phyloP scores from a whole-genome alignment of 2,888 invertebrate species.

The Neoscelio sp. region DNA sequence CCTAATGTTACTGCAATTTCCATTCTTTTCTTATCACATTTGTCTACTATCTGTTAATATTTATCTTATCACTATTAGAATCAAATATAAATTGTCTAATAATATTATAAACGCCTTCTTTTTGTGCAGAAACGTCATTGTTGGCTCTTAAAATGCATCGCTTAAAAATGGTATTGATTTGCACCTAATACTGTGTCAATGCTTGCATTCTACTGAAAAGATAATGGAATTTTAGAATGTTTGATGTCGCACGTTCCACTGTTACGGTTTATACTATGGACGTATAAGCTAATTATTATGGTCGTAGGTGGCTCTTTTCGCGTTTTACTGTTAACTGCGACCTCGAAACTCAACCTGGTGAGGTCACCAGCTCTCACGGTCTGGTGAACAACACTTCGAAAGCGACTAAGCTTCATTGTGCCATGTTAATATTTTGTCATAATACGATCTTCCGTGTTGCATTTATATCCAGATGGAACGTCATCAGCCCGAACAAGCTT shows the following conservation, averaged over 20 bases:
- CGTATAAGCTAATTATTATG: constrained; percentile 65
- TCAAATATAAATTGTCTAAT: no score
- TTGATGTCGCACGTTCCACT: constrained; percentile 68
- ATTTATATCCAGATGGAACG: background rate
- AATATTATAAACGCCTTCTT: no score
- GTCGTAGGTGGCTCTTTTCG: constrained; percentile 70
- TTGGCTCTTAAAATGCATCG: no score
- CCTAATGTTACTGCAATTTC: no score
- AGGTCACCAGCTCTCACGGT: constrained; percentile 78
- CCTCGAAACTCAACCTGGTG: constrained; percentile 75
- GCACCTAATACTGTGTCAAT: constrained; percentile 37
- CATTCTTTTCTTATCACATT: no score
- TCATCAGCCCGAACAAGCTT: no score
- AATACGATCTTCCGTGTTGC: constrained; percentile 24
- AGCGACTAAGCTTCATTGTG: constrained; percentile 49
- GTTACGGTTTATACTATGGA: constrained; percentile 62
- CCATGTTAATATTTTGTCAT: constrained; percentile 16
- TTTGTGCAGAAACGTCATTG: constrained; percentile 3
- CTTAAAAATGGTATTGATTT: no score
- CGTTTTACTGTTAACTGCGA: constrained; percentile 75
- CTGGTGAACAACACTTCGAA: constrained; percentile 72
- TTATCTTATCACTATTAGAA: no score
- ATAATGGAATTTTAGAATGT: constrained; percentile 63
- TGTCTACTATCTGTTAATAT: no score
- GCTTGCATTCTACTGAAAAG: constrained; percentile 20